phyloP scores from a whole-genome alignment of 2,797 vertebrate species.

The Syngnathus acus region DNA sequence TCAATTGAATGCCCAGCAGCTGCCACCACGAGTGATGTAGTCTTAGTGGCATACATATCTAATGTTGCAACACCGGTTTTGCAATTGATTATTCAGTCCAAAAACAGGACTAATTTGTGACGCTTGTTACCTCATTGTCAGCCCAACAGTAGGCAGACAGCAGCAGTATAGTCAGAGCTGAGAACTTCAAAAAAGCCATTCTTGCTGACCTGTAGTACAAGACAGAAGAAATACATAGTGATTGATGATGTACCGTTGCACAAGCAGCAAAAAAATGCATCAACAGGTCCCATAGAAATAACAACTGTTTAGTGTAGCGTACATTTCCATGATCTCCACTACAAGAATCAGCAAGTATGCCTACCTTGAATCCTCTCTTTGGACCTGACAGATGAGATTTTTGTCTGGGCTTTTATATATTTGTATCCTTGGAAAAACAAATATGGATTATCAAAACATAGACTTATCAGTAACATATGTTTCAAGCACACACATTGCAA shows the following conservation, averaged over 20 bases:
- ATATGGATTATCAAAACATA: neutral
- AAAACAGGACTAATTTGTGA: neutral
- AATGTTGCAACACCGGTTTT: neutral
- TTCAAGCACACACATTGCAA: neutral
- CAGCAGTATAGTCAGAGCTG: constrained; percentile 2
- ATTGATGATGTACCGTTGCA: neutral
- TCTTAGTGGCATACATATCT: neutral
- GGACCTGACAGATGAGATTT: neutral
- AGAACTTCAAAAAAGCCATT: constrained; percentile 6
- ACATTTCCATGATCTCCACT: neutral
- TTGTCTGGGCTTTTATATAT: neutral
- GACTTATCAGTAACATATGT: neutral
- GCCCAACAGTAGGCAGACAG: constrained; percentile 4
- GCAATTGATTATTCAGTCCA: neutral
- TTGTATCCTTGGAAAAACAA: neutral
- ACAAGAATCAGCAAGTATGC: neutral
- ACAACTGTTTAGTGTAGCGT: neutral
- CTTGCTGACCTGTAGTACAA: neutral
- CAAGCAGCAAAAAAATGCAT: neutral
- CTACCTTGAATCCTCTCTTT: neutral
- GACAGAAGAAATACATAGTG: neutral
- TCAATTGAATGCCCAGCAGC: too few species aligned
- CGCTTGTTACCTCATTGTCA: neutral
- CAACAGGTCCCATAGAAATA: neutral
- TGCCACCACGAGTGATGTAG: neutral